Percentiles rank a stretch among this genome's conserved stretches.
Evolutionary conservation across 2,113 vertebrate genomes (phyloP).

Genomic region (Grantiella picta): DNA sequence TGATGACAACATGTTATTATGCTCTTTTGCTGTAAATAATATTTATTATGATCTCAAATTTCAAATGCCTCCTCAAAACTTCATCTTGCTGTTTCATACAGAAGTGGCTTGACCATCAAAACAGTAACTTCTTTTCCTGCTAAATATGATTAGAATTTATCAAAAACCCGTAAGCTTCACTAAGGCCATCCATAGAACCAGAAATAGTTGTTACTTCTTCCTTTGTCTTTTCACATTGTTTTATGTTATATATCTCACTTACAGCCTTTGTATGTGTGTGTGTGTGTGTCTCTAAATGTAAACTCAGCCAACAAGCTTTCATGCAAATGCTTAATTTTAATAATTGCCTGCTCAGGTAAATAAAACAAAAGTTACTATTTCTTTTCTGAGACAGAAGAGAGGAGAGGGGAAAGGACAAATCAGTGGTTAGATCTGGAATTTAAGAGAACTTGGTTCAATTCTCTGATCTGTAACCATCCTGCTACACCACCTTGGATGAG

Average conservation of each 20-base stretch:
- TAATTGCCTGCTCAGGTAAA: neutral
- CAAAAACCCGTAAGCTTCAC: neutral
- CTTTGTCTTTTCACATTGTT: neutral
- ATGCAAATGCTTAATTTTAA: neutral
- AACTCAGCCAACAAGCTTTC: neutral
- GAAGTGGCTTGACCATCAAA: neutral
- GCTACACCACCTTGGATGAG: neutral
- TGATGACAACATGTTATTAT: neutral
- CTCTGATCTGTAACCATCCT: neutral
- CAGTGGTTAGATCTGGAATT: neutral
- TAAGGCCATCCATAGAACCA: neutral
- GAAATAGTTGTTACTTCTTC: neutral
- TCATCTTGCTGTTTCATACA: neutral
- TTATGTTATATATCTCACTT: neutral
- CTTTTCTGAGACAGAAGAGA: neutral
- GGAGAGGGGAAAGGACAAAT: neutral
- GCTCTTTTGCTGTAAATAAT: slow-evolving; percentile 20
- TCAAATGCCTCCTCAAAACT: slow-evolving; percentile 19
- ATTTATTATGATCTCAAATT: slow-evolving; percentile 10
- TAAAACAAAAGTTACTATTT: neutral
- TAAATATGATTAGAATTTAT: neutral
- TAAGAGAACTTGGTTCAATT: neutral
- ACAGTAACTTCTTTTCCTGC: neutral
- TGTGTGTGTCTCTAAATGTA: neutral
- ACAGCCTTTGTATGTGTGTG: neutral